Evolutionary conservation across 1,140 invertebrate genomes (phyloP), one percentile per base, ranked within the genome.

Genomic region (Halyomorpha halys): DNA sequence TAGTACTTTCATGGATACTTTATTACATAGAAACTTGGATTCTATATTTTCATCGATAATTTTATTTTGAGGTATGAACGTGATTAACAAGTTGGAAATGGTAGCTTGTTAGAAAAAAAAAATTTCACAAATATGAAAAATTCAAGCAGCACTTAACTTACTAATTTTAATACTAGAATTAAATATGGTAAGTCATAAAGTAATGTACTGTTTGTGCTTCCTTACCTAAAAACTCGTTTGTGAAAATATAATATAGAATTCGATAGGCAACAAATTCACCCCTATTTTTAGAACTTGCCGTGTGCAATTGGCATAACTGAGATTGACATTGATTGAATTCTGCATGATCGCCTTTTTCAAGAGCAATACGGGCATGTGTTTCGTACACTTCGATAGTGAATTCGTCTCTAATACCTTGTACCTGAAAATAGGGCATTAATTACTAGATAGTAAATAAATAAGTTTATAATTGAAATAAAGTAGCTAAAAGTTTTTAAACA

Each of bases 251-350:
- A 76, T 98, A 98, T 11, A 99, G 78, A 74, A 99, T 93, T 65
- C 87, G 83, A 77, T 99, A 98, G 62, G 93, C 92, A 45, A 86
- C 88, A 76, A 99, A 99, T 78, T 99, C 96, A 66, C 87, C 81
- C 59, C 79, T 77, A 77, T 93, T 87, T 3, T 69, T 67, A 70
- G 82, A 79, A 23, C 83, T 83, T 62, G 85, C 86, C 27, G 86
- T 74, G 72, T 90, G 87, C 13, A 99, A 79, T 79, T 92, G 88
- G 80, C 91, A 91, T 27, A 99, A 77, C 77, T 98, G 96, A 45
- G 94, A 96, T 78, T 98, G 96, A 75, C 96, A 98, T 74, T 98
- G 96, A 80, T 98, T 98, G 73, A 98, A 98, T 75, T 98, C 96
- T 74, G 96, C 94, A 75, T 97, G 93, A 74, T 99, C 96, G 51